A percentile compares a stretch with the other conserved stretches of the same genome.
These are phyloP conservation scores for Drosophila pachea DNA, from an alignment of 1,140 invertebrate genomes.

Conservation along the genomic window DNA sequence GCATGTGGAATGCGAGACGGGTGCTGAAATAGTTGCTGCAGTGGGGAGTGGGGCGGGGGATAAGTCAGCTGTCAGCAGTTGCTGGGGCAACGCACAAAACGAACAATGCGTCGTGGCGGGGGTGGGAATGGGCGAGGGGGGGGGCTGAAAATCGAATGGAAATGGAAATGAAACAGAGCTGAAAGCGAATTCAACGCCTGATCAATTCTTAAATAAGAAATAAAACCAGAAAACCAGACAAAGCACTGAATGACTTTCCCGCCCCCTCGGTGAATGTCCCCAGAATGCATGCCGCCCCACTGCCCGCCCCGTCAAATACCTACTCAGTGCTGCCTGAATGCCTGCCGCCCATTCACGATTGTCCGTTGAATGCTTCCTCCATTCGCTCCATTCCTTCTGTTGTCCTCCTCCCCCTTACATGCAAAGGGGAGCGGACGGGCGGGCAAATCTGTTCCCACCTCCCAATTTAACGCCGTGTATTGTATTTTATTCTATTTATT, in stretches of 20 bases:
- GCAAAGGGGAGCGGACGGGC: neutral
- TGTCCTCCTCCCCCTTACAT: too few species aligned
- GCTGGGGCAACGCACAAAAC: slow-evolving; percentile 34
- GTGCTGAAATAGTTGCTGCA: slow-evolving; percentile 1
- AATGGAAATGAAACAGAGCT: slow-evolving; percentile 21
- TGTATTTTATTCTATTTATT: slow-evolving; percentile 64
- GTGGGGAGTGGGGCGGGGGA: neutral
- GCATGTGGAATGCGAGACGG: neutral
- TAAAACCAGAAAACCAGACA: slow-evolving; percentile 25
- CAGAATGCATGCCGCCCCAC: too few species aligned
- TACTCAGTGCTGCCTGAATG: too few species aligned
- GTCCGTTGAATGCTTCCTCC: too few species aligned
- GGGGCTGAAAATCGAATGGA: slow-evolving; percentile 10
- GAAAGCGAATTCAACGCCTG: slow-evolving; percentile 63
- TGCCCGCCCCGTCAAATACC: too few species aligned
- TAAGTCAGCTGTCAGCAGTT: slow-evolving; percentile 16
- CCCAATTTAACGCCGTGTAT: neutral
- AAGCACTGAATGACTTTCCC: neutral
- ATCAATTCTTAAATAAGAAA: slow-evolving; percentile 59
- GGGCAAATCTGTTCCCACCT: too few species aligned
- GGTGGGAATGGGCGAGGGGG: neutral
- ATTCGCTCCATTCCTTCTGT: too few species aligned
- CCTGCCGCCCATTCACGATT: too few species aligned
- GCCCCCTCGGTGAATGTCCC: too few species aligned
- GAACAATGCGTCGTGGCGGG: neutral